phyloP scores from a whole-genome alignment of 2,888 invertebrate species.

The Brachypalpus laphriformis region DNA sequence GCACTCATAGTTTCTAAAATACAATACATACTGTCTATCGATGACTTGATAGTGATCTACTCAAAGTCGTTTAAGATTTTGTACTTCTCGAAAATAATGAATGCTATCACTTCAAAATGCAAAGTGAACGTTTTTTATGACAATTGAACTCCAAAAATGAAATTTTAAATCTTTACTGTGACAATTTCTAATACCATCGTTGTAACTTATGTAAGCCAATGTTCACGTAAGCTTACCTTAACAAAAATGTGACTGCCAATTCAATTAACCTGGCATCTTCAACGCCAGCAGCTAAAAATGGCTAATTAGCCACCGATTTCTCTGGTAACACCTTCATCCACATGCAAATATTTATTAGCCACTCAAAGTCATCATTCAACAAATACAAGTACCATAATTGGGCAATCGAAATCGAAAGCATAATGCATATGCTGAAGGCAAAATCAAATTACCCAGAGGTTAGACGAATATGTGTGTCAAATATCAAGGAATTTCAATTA shows the following conservation, averaged over 20 bases:
- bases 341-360: constrained; percentile 52
- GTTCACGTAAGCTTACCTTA: not conserved
- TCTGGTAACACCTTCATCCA: constrained; percentile 45
- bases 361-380: constrained; percentile 10
- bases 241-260: not conserved
- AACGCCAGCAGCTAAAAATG: not conserved
- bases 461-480: constrained; percentile 24
- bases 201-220: not conserved
- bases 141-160: not conserved
- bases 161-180: not conserved
- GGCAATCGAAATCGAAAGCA: constrained; percentile 41
- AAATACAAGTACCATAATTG: constrained; percentile 10
- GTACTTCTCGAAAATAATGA: too few species aligned
- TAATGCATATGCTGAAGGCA: constrained; percentile 25
- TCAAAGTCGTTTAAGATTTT: too few species aligned
- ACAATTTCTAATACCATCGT: not conserved
- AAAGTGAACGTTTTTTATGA: too few species aligned
- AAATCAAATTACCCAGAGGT: constrained; percentile 1
- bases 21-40: too few species aligned
- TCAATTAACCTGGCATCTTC: not conserved
- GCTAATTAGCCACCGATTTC: constrained; percentile 37
- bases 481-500: constrained; percentile 7
- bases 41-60: too few species aligned
- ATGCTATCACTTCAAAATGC: too few species aligned
- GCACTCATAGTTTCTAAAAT: too few species aligned